Conservation (phyloP, 2,888 invertebrate genomes). For the Agonopterix heracliana region DNA sequence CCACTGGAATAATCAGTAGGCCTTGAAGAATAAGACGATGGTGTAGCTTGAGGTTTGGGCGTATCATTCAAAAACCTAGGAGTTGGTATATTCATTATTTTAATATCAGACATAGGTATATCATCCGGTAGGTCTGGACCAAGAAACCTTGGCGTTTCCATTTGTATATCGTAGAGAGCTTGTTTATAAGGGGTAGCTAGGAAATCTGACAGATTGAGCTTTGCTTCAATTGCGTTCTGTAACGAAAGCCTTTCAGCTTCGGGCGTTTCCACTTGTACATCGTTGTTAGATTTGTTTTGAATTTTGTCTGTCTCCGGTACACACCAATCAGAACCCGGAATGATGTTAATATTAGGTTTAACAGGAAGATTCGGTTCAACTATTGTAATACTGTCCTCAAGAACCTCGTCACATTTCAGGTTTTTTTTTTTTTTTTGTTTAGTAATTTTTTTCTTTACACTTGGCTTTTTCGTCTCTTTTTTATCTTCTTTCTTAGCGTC, state of each 20-base stretch:
- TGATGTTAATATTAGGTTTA: constrained; percentile 53
- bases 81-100: constrained; percentile 74
- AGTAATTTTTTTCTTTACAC: too few relatives aligned
- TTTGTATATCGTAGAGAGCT: constrained; percentile 59
- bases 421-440: constrained; percentile 2
- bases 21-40: constrained; percentile 61
- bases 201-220: constrained; percentile 64
- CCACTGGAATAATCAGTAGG: constrained; percentile 78
- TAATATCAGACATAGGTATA: constrained; percentile 67
- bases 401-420: constrained; percentile 22
- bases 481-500: constrained; percentile 8
- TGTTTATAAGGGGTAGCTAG: constrained; percentile 78
- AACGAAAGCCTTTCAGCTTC: constrained; percentile 56
- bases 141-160: constrained; percentile 75
- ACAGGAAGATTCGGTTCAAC: constrained; percentile 24
- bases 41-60: constrained; percentile 49
- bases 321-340: constrained; percentile 22
- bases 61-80: constrained; percentile 71
- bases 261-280: constrained; percentile 48
- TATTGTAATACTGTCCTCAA: constrained; percentile 16
- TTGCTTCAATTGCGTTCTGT: constrained; percentile 60
- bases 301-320: constrained; percentile 17
- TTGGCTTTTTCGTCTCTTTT: constrained; percentile 1
- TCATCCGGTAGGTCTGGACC: constrained; percentile 58
- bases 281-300: constrained; percentile 23